These are phyloP conservation scores for Chrysolina oricalcia DNA, from an alignment of 2,888 invertebrate species.

Conservation along the genomic window DNA sequence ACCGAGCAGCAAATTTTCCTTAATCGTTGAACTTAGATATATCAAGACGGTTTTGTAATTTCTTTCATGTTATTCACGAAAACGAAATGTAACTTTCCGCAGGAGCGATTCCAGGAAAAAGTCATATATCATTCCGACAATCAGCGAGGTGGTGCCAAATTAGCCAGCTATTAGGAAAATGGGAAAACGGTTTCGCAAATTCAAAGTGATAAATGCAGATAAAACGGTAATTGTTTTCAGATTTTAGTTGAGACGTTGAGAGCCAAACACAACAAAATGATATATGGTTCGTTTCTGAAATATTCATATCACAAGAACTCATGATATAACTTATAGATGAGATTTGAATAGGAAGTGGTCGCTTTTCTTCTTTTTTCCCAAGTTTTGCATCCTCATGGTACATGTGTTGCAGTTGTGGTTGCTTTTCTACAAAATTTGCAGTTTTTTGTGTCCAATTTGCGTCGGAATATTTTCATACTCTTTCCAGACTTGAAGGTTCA, in stretches of 20 bases:
- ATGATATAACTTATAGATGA: no score
- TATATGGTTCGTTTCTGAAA: not conserved
- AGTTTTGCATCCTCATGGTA: no score
- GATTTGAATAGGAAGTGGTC: no score
- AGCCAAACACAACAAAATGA: not conserved
- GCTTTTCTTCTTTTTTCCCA: no score
- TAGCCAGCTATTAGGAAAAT: slow-evolving; percentile 5
- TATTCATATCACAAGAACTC: not conserved
- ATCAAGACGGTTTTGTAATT: not conserved
- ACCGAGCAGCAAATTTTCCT: not conserved
- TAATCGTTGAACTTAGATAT: not conserved
- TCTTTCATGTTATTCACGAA: slow-evolving; percentile 1
- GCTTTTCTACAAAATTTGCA: no score
- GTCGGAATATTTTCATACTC: no score
- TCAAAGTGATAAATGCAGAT: slow-evolving; percentile 14
- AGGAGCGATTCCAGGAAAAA: slow-evolving; percentile 4
- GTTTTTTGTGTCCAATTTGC: no score
- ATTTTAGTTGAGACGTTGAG: not conserved
- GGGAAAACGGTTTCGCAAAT: not conserved
- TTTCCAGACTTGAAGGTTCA: no score
- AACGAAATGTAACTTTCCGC: not conserved
- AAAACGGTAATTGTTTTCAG: not conserved
- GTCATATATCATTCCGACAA: slow-evolving; percentile 6
- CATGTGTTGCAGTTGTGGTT: no score
- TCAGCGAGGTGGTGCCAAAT: slow-evolving; percentile 11